Evolutionary conservation across 2,113 vertebrate species (phyloP).

Genomic region (Raphicerus campestris): DNA sequence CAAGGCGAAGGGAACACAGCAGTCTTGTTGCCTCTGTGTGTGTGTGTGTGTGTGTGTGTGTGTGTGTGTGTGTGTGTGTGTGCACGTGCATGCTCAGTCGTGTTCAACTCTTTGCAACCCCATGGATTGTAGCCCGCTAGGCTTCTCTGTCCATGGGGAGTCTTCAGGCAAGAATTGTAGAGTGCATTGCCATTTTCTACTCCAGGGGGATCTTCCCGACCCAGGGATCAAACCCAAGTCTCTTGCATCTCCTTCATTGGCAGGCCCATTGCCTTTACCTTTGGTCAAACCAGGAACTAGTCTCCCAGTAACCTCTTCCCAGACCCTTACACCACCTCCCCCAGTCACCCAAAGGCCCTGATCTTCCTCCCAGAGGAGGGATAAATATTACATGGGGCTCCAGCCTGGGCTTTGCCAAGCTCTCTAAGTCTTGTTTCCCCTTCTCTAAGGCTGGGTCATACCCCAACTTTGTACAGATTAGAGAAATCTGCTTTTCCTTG

Average conservation of each 20-base stretch:
- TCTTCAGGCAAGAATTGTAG: not conserved
- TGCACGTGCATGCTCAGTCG: rapidly evolving
- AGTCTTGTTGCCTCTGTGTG: not conserved
- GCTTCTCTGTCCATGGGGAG: not conserved
- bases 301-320: not conserved
- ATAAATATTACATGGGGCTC: not conserved
- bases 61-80: no score
- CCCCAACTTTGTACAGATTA: not conserved
- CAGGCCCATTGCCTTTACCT: not conserved
- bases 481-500: not conserved
- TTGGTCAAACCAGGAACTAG: not conserved
- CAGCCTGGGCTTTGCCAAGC: not conserved
- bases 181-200: not conserved
- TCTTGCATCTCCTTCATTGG: not conserved
- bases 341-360: not conserved
- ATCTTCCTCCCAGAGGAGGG: not conserved
- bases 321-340: not conserved
- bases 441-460: not conserved
- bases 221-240: not conserved
- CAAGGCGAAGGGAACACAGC: not conserved
- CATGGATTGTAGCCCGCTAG: not conserved
- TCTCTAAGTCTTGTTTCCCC: not conserved
- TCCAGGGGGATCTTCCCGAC: not conserved
- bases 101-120: not conserved
- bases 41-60: not conserved